These are phyloP conservation scores for Seira musarum DNA, from an alignment of 2,888 invertebrate genomes.

Conservation along the genomic window DNA sequence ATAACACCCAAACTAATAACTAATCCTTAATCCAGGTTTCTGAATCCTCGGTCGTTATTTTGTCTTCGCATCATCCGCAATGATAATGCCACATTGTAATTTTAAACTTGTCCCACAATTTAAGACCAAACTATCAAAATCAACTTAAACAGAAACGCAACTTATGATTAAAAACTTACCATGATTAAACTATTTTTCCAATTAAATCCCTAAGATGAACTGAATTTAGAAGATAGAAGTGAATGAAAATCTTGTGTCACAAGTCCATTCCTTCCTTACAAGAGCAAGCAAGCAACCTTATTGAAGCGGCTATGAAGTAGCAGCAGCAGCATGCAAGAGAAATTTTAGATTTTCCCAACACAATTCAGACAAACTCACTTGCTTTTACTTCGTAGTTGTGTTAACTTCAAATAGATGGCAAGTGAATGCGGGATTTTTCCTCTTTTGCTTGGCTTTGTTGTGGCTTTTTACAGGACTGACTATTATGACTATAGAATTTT, in stretches of 20 bases:
- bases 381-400: background rate
- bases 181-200: constrained; percentile 27
- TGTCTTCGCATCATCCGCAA: too few relatives aligned
- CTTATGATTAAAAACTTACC: constrained; percentile 40
- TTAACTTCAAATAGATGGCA: background rate
- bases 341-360: constrained; percentile 55
- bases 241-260: background rate
- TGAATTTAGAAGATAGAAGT: constrained; percentile 3
- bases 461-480: too few relatives aligned
- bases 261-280: constrained; percentile 3
- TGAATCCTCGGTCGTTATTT: too few relatives aligned
- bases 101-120: constrained; percentile 1
- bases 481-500: too few relatives aligned
- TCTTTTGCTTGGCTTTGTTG: too few relatives aligned
- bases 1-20: too few relatives aligned
- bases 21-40: too few relatives aligned
- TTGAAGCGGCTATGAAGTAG: constrained; percentile 8
- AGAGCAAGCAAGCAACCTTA: too few relatives aligned
- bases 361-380: too few relatives aligned
- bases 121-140: background rate
- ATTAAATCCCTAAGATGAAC: background rate
- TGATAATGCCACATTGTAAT: too few relatives aligned
- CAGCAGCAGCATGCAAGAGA: constrained; percentile 44
- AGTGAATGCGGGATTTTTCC: too few relatives aligned
- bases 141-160: background rate